Percentiles rank a stretch among this genome's conserved stretches.
Evolutionary conservation across 2,888 invertebrate species (phyloP).

Genomic region (Bombylius discolor): DNA sequence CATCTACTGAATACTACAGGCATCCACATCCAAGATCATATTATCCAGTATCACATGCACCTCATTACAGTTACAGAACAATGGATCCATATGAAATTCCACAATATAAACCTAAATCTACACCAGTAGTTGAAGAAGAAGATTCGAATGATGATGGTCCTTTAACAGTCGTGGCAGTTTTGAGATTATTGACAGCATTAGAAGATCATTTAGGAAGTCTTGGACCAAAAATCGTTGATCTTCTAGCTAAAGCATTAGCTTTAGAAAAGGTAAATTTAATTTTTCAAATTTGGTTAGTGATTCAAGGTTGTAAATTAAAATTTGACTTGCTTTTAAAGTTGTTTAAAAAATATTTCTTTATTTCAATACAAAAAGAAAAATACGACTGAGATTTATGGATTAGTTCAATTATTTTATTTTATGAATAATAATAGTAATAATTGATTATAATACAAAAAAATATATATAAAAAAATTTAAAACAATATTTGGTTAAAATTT

Average conservation of each 20-base stretch:
- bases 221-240: slow-evolving; percentile 63
- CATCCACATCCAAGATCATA: neutral
- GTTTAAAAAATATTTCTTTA: too few relatives aligned
- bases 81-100: slow-evolving; percentile 30
- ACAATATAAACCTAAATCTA: slow-evolving; percentile 24
- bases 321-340: too few relatives aligned
- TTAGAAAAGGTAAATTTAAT: slow-evolving; percentile 47
- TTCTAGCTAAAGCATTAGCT: slow-evolving; percentile 62
- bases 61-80: slow-evolving; percentile 22
- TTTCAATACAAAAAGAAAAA: too few relatives aligned
- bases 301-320: too few relatives aligned
- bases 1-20: neutral
- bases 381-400: too few relatives aligned
- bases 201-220: slow-evolving; percentile 75
- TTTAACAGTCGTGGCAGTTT: slow-evolving; percentile 49
- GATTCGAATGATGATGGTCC: slow-evolving; percentile 39
- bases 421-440: too few relatives aligned
- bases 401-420: too few relatives aligned
- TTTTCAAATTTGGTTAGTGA: too few relatives aligned
- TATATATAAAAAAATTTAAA: too few relatives aligned
- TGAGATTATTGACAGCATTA: slow-evolving; percentile 64
- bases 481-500: too few relatives aligned
- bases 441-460: too few relatives aligned
- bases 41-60: slow-evolving; percentile 4
- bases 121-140: slow-evolving; percentile 25